phyloP scores from a whole-genome alignment of 2,888 invertebrate genomes.

The Ischnus inquisitorius region DNA sequence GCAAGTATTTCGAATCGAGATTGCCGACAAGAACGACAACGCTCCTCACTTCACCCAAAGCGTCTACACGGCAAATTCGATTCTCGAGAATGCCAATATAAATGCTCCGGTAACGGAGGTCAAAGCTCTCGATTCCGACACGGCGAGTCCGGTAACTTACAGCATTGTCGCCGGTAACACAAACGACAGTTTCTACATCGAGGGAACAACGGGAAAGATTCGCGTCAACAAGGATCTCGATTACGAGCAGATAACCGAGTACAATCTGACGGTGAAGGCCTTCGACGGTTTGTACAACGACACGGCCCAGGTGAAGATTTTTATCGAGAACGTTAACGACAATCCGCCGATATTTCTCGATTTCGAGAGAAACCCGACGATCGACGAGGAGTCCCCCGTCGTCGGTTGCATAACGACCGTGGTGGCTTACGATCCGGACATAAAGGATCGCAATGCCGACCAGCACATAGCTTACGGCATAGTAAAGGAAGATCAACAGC shows the following conservation, averaged over 20 bases:
- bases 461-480: constrained; percentile 93
- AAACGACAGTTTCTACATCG: constrained; percentile 94
- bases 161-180: constrained; percentile 95
- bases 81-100: constrained; percentile 94
- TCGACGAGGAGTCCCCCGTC: constrained; percentile 91
- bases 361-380: constrained; percentile 90
- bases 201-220: constrained; percentile 94
- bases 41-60: constrained; percentile 94
- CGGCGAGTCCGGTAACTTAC: constrained; percentile 94
- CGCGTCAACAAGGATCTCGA: constrained; percentile 92
- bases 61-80: constrained; percentile 90
- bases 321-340: constrained; percentile 96
- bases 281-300: constrained; percentile 95
- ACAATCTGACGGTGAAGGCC: constrained; percentile 93
- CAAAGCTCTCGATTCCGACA: constrained; percentile 94
- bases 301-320: constrained; percentile 93
- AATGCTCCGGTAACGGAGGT: constrained; percentile 95
- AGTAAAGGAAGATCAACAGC: constrained; percentile 90
- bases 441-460: constrained; percentile 90
- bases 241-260: constrained; percentile 94
- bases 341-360: constrained; percentile 94
- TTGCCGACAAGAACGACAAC: constrained; percentile 98
- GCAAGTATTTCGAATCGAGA: constrained; percentile 95
- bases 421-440: constrained; percentile 94
- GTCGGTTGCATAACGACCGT: constrained; percentile 87